These are phyloP conservation scores for Melanotaenia duboulayi DNA, from an alignment of 2,113 vertebrate genomes.

Conservation along the genomic window DNA sequence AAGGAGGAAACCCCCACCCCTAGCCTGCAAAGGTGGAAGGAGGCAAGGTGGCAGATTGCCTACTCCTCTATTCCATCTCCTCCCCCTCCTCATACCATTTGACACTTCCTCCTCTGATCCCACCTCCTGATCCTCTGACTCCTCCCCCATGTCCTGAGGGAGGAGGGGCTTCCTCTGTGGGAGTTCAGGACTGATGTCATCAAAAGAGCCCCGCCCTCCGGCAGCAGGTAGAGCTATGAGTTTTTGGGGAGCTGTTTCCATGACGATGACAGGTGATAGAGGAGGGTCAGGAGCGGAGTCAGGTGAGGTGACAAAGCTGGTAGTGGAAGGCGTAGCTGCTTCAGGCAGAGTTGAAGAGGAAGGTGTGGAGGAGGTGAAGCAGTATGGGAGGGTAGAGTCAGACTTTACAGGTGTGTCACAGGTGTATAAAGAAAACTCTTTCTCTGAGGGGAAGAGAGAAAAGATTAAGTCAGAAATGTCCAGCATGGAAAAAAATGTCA, in stretches of 20 bases:
- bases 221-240: too few species aligned
- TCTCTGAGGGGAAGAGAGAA: conserved; percentile 12
- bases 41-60: conserved; percentile 72
- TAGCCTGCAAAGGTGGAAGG: conserved; percentile 41
- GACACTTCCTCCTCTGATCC: background rate
- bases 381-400: conserved; percentile 19
- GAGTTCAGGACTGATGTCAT: conserved; percentile 51
- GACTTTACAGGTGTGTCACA: conserved; percentile 13
- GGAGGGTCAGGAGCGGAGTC: conserved; percentile 18
- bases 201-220: background rate
- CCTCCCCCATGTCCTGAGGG: background rate
- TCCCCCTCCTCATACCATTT: background rate
- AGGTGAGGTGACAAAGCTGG: conserved; percentile 22
- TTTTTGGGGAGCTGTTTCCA: conserved; percentile 4
- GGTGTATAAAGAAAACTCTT: conserved; percentile 33
- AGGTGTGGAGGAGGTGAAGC: conserved; percentile 13
- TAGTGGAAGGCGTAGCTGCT: conserved; percentile 24
- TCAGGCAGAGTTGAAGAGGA: conserved; percentile 7
- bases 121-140: background rate
- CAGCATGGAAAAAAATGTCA: too few species aligned
- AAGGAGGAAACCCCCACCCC: conserved; percentile 16
- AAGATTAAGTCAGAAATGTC: too few species aligned
- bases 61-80: conserved; percentile 10
- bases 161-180: conserved; percentile 6
- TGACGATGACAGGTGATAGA: background rate